A percentile compares a stretch with the other conserved stretches of the same genome.
These are phyloP conservation scores for Eleginops maclovinus DNA, from an alignment of 2,113 vertebrate species.

Conservation along the genomic window DNA sequence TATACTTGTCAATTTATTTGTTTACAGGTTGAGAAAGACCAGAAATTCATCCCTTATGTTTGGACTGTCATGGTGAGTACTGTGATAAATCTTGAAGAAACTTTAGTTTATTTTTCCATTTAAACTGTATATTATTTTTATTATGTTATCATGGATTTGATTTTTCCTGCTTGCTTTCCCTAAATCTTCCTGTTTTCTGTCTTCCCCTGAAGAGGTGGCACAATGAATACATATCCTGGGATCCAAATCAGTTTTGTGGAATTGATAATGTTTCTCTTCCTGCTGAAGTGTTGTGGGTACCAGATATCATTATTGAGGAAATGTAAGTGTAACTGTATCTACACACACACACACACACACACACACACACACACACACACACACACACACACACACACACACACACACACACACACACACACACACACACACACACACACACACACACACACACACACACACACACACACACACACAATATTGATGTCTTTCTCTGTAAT, in stretches of 20 bases:
- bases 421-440: background rate
- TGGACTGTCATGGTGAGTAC: constrained; percentile 65
- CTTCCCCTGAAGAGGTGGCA: constrained; percentile 59
- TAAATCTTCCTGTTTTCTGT: background rate
- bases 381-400: constrained; percentile 4
- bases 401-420: background rate
- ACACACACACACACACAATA: too few relatives aligned
- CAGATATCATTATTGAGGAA: constrained; percentile 69
- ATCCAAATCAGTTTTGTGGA: constrained; percentile 70
- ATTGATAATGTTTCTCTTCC: constrained; percentile 70
- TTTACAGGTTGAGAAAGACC: constrained; percentile 72
- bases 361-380: background rate
- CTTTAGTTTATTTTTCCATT: background rate
- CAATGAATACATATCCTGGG: constrained; percentile 77
- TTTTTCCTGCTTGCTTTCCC: background rate
- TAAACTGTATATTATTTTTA: background rate
- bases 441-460: too few relatives aligned
- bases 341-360: background rate
- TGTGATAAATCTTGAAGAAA: background rate
- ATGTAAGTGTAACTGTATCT: constrained; percentile 47
- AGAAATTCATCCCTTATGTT: constrained; percentile 72
- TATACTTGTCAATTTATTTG: background rate
- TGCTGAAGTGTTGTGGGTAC: constrained; percentile 63
- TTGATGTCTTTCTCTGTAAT: too few relatives aligned
- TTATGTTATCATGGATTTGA: background rate